A percentile compares a stretch with the other conserved stretches of the same genome.
These are phyloP conservation scores for Chaenocephalus aceratus DNA, from an alignment of 2,113 vertebrate genomes.

Conservation along the genomic window DNA sequence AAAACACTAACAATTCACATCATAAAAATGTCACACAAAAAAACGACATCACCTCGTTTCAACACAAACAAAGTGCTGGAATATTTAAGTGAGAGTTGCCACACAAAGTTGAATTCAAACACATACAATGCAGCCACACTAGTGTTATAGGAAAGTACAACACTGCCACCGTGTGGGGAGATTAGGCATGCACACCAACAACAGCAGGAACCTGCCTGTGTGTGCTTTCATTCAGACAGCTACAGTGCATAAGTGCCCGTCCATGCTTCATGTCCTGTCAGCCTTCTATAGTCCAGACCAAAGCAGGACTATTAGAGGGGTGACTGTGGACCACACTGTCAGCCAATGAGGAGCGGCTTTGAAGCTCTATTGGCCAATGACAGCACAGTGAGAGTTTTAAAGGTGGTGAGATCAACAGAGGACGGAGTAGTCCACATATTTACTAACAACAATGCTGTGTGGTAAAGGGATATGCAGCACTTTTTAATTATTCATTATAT, in stretches of 20 bases:
- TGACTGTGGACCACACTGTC: conserved; percentile 31
- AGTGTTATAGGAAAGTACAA: conserved; percentile 32
- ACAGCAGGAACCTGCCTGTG: conserved; percentile 34
- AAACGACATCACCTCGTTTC: conserved; percentile 23
- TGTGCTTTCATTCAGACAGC: conserved; percentile 29
- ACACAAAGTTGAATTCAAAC: conserved; percentile 8
- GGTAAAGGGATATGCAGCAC: neutral
- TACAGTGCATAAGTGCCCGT: conserved; percentile 27
- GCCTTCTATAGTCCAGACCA: conserved; percentile 72
- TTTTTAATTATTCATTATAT: neutral
- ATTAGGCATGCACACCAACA: conserved; percentile 57
- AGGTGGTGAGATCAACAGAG: conserved; percentile 11
- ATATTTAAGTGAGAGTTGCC: neutral
- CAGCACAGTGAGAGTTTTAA: conserved; percentile 16
- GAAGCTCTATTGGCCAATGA: conserved; percentile 31
- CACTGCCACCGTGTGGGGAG: conserved; percentile 67
- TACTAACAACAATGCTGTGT: conserved; percentile 81
- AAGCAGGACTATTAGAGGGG: conserved; percentile 63
- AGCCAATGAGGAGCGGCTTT: conserved; percentile 57
- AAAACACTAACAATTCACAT: conserved; percentile 8
- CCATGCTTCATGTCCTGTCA: conserved; percentile 65
- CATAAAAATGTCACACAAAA: conserved; percentile 13
- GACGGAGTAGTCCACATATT: conserved; percentile 56
- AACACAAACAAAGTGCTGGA: conserved; percentile 22
- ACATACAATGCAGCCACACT: conserved; percentile 19